A percentile compares a stretch with the other conserved stretches of the same genome.
These are phyloP conservation scores for Loripinus fragilis DNA, from an alignment of 2,888 invertebrate species.

Conservation along the genomic window DNA sequence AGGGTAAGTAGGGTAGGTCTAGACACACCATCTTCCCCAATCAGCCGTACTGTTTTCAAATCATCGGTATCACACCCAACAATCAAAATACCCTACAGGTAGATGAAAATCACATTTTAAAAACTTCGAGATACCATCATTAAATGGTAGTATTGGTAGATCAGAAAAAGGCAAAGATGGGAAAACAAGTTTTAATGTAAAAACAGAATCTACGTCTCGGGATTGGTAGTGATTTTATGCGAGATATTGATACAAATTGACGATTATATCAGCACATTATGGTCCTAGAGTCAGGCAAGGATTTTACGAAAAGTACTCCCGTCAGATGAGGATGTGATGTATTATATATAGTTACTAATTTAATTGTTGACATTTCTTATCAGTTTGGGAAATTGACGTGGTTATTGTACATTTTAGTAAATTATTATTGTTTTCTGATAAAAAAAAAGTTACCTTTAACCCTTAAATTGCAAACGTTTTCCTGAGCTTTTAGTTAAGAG, in stretches of 20 bases:
- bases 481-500: too few relatives aligned
- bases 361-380: constrained; percentile 6
- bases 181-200: constrained; percentile 5
- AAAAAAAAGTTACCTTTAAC: too few relatives aligned
- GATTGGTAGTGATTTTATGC: background rate
- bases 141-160: constrained; percentile 6
- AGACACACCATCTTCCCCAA: background rate
- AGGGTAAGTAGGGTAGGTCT: background rate
- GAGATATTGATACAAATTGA: constrained; percentile 8
- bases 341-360: background rate
- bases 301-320: constrained; percentile 2
- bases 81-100: constrained; percentile 5
- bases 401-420: background rate
- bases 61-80: background rate
- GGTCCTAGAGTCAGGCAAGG: constrained; percentile 6
- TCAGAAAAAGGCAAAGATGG: background rate
- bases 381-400: background rate
- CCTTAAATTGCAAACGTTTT: too few relatives aligned
- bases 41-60: constrained; percentile 17
- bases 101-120: constrained; percentile 12
- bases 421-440: too few relatives aligned
- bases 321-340: constrained; percentile 5
- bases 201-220: constrained; percentile 4
- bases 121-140: constrained; percentile 9
- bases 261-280: constrained; percentile 14